phyloP scores from a whole-genome alignment of 2,113 vertebrate species.

The Meleagris gallopavo region DNA sequence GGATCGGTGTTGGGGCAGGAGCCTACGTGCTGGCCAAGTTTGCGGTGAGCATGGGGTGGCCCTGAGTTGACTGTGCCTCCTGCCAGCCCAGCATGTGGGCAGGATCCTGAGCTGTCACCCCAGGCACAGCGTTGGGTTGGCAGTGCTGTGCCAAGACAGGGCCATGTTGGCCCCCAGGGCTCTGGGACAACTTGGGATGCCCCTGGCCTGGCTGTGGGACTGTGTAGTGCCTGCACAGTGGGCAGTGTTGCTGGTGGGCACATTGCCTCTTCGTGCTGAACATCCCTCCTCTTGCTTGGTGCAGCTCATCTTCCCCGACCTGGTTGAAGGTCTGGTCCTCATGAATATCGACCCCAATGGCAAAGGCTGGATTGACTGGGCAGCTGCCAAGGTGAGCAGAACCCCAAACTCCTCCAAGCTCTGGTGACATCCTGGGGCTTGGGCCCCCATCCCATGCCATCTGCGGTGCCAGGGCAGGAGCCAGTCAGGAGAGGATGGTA shows the following conservation, averaged over 20 bases:
- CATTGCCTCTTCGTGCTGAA: neutral
- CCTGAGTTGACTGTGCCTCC: neutral
- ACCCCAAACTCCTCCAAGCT: fast-evolving
- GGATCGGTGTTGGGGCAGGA: conserved; percentile 95
- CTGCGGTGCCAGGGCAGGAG: neutral
- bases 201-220: neutral
- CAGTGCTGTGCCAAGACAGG: neutral
- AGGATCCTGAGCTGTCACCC: neutral
- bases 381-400: conserved; percentile 88
- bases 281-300: neutral
- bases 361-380: conserved; percentile 99
- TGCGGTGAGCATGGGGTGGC: conserved; percentile 82
- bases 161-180: neutral
- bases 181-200: neutral
- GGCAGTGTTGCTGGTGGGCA: neutral
- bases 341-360: conserved; percentile 96
- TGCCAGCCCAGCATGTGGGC: neutral
- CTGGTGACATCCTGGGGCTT: neutral
- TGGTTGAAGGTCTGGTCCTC: conserved; percentile 95
- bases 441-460: neutral
- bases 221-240: neutral
- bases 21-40: conserved; percentile 96
- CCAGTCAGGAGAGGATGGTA: fast-evolving
- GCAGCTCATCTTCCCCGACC: conserved; percentile 93
- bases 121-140: neutral